A percentile compares a stretch with the other conserved stretches of the same genome.
These are phyloP conservation scores for Saccopteryx bilineata DNA, from an alignment of 2,113 vertebrate genomes.

Conservation along the genomic window DNA sequence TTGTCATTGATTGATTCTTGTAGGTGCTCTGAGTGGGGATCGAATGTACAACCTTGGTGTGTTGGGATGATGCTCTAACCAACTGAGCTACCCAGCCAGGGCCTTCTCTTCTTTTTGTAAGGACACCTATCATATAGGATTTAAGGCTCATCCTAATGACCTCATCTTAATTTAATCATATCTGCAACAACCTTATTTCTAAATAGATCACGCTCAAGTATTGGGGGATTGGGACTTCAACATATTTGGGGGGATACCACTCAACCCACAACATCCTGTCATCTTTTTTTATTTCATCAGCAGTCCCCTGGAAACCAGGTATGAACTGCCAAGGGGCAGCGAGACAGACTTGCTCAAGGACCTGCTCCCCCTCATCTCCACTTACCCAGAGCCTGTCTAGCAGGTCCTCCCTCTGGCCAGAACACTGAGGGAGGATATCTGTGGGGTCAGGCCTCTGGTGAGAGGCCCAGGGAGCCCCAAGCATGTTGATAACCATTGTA, in stretches of 20 bases:
- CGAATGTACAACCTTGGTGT: too few species aligned
- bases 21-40: too few species aligned
- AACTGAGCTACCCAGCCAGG: too few species aligned
- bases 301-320: neutral
- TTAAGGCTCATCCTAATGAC: neutral
- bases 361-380: neutral
- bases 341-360: neutral
- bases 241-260: neutral
- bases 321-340: neutral
- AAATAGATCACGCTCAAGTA: neutral
- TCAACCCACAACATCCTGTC: neutral
- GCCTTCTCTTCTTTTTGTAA: too few species aligned
- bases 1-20: too few species aligned
- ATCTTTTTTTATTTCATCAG: too few species aligned
- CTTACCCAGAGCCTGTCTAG: neutral
- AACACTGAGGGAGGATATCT: neutral
- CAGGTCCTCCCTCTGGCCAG: neutral
- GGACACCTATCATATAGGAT: neutral
- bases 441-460: neutral
- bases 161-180: neutral
- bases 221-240: too few species aligned
- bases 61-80: too few species aligned
- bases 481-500: fast-evolving
- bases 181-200: neutral
- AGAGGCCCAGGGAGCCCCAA: neutral